Percentiles rank a stretch among this genome's conserved stretches.
Evolutionary conservation across 2,113 vertebrate species (phyloP).

Genomic region (Xiphorhynchus elegans): DNA sequence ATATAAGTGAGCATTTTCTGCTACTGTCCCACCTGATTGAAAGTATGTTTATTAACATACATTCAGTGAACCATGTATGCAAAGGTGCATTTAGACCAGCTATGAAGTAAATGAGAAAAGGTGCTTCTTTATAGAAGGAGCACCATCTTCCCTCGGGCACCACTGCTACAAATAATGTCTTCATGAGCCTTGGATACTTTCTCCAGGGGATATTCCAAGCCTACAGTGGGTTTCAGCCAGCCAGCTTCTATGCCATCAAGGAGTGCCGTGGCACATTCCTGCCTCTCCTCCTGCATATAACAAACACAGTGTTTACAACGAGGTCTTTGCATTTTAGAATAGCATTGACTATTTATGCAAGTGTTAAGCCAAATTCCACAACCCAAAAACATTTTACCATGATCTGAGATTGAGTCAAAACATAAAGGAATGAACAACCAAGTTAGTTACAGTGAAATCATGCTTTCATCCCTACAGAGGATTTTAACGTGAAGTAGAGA

Average conservation of each 20-base stretch:
- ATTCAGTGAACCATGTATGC: neutral
- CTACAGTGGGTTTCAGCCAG: constrained; percentile 81
- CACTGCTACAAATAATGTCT: constrained; percentile 75
- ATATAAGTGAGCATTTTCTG: neutral
- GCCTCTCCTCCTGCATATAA: constrained; percentile 73
- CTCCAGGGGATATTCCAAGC: constrained; percentile 77
- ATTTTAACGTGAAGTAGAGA: neutral
- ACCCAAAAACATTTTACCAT: neutral
- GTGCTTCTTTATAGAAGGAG: constrained; percentile 45
- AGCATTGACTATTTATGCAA: neutral
- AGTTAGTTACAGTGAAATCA: neutral
- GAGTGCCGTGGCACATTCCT: constrained; percentile 66
- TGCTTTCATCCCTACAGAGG: neutral
- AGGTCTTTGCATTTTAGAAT: neutral
- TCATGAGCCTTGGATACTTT: constrained; percentile 76
- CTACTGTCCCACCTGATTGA: neutral
- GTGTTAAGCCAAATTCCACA: neutral
- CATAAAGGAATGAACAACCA: neutral
- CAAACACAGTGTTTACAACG: neutral
- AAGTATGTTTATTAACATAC: neutral
- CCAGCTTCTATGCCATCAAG: constrained; percentile 79
- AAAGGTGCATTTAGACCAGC: neutral
- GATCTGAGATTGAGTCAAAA: neutral
- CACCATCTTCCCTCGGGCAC: constrained; percentile 84
- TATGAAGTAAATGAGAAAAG: neutral